Evolutionary conservation across 2,797 vertebrate genomes (phyloP), one percentile per base, ranked within the genome.

Genomic region (Poeciliopsis turneri): DNA sequence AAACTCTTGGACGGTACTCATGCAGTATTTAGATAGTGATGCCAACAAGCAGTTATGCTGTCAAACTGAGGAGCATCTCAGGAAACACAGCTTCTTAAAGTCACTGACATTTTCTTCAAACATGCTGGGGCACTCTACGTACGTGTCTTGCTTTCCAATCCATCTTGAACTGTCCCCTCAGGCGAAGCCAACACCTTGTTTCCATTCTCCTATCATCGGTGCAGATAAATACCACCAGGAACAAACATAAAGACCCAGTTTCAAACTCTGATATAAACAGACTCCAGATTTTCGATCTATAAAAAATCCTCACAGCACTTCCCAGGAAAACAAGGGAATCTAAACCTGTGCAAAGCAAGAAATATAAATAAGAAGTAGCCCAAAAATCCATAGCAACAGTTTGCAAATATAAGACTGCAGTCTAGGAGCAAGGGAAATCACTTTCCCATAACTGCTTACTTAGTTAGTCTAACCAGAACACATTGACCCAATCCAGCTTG

Each of bases 51-150:
- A 66, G 69, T 39, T 70, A 43, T 49, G 74, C 79, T 36, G 66
- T 78, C 78, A 80, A 77, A 55, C 72, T 59, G 73, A 78, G 45
- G 41, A 61, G 28, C 76, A 12, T 82, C 78, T 80, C 86, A 20
- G 78, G 86, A 79, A 79, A 75, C 75, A 16, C 51, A 72, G 82
- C 66, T 75, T 85, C 87, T 88, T 78, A 80, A 86, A 89, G 78
- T 46, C 2, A 73, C 30, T 86, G 87, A 84, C 86, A 91, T 93
- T 93, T 88, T 81, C 87, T 82, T 88, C 80, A 87, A 89, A 90
- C 86, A 78, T 80, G 71, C 81, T 69, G 74, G 69, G 72, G 83
- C 81, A 55, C 78, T 68, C 85, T 79, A 78, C 72, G 80, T 82
- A 78, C 74, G 80, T 82, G 83, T 87, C 76, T 81, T 61, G 87